Base-by-base conservation (phyloP, 2,113 vertebrate genomes). In the Gallinago media region DNA sequence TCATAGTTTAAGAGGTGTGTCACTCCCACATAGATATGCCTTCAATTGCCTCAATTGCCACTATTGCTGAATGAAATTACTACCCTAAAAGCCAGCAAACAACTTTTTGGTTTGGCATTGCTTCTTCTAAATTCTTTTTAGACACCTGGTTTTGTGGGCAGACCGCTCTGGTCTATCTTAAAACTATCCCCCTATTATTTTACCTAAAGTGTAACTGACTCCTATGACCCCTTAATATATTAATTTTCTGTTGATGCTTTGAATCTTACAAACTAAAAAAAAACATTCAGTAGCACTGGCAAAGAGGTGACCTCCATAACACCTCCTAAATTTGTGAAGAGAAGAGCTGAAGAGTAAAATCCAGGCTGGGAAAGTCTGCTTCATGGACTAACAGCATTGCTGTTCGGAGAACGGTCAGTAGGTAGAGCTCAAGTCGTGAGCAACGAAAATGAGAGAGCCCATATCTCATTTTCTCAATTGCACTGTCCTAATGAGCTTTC, bases 391-490 rank as follows among this genome's bases (percentile, higher is more conserved):
- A 18, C 23, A 11, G 4, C 2, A 4, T 3, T 94, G 90, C 70
- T 96, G 66, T 94, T 95, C 79, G 2, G 15, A 93, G 58, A 94
- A 73, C 1, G 15, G 91, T 76, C 97, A 89, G 92, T 49, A 97
- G 97, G 84, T 94, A 97, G 97, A 95, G 95, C 95, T 96, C 93
- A 62, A 0, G 89, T 16, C 89, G 63, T 12, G 20, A 79, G 73
- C 46, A 93, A 85, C 6, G n/a, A 91, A 91, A 25, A 58, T 22
- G 36, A 70, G 38, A 42, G 38, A 40, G 40, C 25, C 20, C 8
- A 12, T 34, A 13, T 65, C 62, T 87, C 65, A 29, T 85, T 81
- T 92, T 46, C 73, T 81, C 32, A 50, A 88, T 36, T n/a, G 55
- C 15, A 3, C 13, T 49, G 34, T 46, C 40, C 49, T 70, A 75